These are phyloP conservation scores for Tenthredo amoena DNA, from an alignment of 2,888 invertebrate genomes.

Conservation along the genomic window DNA sequence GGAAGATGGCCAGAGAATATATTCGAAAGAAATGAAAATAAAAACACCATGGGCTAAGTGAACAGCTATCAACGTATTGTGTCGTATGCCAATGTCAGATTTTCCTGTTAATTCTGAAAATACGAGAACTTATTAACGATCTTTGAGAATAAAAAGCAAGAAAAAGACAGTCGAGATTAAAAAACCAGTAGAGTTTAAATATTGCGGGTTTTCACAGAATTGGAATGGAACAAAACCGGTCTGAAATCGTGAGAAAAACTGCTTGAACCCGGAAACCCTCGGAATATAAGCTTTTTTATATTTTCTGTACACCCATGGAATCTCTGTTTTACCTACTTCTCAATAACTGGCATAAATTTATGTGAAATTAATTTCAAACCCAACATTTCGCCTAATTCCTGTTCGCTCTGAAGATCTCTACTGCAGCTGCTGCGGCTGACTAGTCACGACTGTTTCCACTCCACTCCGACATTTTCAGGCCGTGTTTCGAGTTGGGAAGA, in stretches of 20 bases:
- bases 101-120: not conserved
- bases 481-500: not conserved
- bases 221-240: not conserved
- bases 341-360: not conserved
- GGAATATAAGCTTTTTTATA: not conserved
- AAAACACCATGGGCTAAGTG: not conserved
- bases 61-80: no score
- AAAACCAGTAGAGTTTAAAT: not conserved
- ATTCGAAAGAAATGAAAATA: not conserved
- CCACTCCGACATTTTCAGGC: not conserved
- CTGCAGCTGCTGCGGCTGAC: not conserved
- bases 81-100: no score
- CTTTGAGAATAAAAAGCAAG: not conserved
- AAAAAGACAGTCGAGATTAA: not conserved
- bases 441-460: constrained; percentile 16
- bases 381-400: not conserved
- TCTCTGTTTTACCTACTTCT: not conserved
- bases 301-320: not conserved
- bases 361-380: not conserved
- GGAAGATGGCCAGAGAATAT: not conserved
- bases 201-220: not conserved
- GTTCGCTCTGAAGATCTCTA: not conserved
- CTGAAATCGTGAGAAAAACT: not conserved
- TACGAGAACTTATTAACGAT: not conserved
- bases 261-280: not conserved